A percentile compares a stretch with the other conserved stretches of the same genome.
phyloP scores from a whole-genome alignment of 2,888 invertebrate species.

The Cataglyphis livida region DNA sequence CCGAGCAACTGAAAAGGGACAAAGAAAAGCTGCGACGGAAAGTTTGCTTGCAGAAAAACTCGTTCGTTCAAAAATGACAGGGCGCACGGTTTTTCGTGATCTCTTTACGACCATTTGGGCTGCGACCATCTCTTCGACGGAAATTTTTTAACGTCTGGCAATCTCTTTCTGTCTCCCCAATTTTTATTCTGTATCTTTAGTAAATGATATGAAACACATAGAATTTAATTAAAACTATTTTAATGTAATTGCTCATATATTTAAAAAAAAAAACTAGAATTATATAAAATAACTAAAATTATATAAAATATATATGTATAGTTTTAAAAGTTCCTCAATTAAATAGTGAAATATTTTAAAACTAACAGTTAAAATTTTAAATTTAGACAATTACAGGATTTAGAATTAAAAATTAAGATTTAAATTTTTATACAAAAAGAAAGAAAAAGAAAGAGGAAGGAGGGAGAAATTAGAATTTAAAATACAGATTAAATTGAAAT shows the following conservation, averaged over 20 bases:
- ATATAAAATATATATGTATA: not conserved
- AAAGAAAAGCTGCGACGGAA: constrained; percentile 54
- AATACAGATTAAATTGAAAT: no score
- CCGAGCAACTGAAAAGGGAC: constrained; percentile 59
- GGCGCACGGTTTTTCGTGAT: constrained; percentile 47
- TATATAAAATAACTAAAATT: not conserved
- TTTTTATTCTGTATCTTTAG: not conserved
- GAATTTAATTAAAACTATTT: not conserved
- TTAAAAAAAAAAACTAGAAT: not conserved
- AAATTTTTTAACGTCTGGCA: constrained; percentile 7
- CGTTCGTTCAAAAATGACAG: constrained; percentile 24
- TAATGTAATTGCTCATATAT: not conserved
- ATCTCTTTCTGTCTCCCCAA: not conserved
- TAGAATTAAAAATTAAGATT: not conserved
- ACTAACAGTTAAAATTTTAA: not conserved
- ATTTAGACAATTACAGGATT: not conserved
- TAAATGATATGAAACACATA: not conserved
- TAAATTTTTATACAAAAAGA: no score
- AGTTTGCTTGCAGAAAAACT: constrained; percentile 26
- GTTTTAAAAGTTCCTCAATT: not conserved
- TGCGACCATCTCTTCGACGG: not conserved
- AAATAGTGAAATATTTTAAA: not conserved
- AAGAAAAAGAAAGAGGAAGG: no score
- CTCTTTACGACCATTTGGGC: constrained; percentile 43
- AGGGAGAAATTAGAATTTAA: no score